Base-by-base conservation (phyloP, 2,797 vertebrate species). In the Pempheris klunzingeri region DNA sequence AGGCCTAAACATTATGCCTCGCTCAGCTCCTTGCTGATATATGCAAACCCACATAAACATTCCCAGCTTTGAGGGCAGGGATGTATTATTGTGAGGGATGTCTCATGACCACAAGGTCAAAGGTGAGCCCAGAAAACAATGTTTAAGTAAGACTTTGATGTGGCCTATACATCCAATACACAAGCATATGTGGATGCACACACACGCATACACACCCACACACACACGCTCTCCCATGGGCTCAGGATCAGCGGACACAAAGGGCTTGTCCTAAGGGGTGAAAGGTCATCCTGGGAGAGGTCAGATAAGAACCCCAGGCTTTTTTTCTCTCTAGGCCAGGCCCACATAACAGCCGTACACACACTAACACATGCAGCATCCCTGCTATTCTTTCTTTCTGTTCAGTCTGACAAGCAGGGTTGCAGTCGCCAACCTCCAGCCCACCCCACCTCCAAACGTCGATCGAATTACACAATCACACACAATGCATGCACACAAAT, bases 71-170 rank as follows among this genome's bases (percentile, higher is more conserved):
- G 26, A 93, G 86, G 87, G 81, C 84, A 69, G 64, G 61, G 38
- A 59, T 74, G 58, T 80, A 75, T 87, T 66, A 41, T 59, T 83
- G 69, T 78, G 84, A 94, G 90, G 90, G 82, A 90, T 66, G 86
- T 93, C 92, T 90, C 92, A 92, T 92, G 89, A 92, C 82, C 84
- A 54, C 90, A 87, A 92, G 94, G 92, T 93, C 94, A 95, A 94
- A 96, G 96, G 95, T 94, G 87, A 90, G 78, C 90, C 87, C 85
- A 93, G 96, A 96, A 95, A 95, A 94, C 96, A 96, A 95, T 91
- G 90, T 95, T 95, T 90, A 93, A 95, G 94, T 92, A 84, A 83
- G 90, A 92, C 97, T 98, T 97, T 98, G 96, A 97, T 96, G 96
- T 96, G 85, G 55, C 74, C 88, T 78, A 80, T 88, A 88, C 80